A percentile compares a stretch with the other conserved stretches of the same genome.
Evolutionary conservation across 2,888 invertebrate genomes (phyloP).

Genomic region (Eupeodes latifasciatus): DNA sequence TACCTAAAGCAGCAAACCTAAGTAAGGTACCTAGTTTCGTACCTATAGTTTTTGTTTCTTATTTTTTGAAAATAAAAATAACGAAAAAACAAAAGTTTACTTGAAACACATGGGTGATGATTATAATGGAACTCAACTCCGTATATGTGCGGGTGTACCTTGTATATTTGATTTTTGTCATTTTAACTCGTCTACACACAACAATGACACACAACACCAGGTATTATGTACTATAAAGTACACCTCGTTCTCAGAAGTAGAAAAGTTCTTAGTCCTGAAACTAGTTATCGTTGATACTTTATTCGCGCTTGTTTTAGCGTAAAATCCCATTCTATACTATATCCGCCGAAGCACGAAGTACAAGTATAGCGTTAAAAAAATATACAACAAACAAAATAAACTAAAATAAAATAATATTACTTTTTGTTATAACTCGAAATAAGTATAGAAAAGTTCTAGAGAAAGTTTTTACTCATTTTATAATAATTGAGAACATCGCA

Average conservation of each 20-base stretch:
- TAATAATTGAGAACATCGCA: background rate
- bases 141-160: conserved; percentile 33
- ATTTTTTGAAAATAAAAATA: conserved; percentile 3
- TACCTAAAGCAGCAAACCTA: background rate
- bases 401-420: conserved; percentile 10
- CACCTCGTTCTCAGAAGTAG: conserved; percentile 34
- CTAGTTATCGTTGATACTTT: conserved; percentile 64
- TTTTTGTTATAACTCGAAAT: conserved; percentile 3
- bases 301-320: conserved; percentile 60
- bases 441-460: conserved; percentile 33
- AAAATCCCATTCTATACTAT: conserved; percentile 16
- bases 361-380: background rate
- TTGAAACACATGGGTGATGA: conserved; percentile 60
- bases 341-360: no score
- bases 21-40: background rate
- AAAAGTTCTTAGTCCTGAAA: conserved; percentile 59
- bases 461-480: conserved; percentile 30
- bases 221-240: background rate
- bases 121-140: conserved; percentile 43
- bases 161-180: conserved; percentile 45
- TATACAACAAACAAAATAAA: background rate
- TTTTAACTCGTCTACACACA: conserved; percentile 31
- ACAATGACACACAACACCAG: conserved; percentile 38
- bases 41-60: background rate
- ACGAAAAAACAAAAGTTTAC: conserved; percentile 24